These are phyloP conservation scores for Dendrocincla tyrannina DNA, from an alignment of 2,797 vertebrate species.

Conservation along the genomic window DNA sequence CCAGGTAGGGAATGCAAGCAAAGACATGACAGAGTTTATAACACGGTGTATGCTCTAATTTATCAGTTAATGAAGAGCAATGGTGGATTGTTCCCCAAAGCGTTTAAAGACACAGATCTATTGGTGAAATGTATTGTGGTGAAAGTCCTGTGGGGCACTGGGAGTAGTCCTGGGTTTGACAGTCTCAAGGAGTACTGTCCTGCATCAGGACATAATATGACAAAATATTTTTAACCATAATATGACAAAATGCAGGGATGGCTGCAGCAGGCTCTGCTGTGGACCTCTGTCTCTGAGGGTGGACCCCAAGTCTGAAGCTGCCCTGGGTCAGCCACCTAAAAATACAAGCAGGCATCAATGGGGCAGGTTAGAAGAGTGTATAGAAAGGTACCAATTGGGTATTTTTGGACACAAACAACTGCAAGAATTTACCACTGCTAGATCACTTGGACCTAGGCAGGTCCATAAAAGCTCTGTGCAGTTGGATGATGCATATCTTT, in stretches of 20 bases:
- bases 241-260: neutral
- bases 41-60: neutral
- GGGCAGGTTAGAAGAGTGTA: neutral
- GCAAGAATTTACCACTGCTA: slow-evolving; percentile 2
- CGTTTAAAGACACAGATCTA: neutral
- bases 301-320: neutral
- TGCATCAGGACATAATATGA: neutral
- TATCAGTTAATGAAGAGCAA: neutral
- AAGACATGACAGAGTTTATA: neutral
- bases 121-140: neutral
- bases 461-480: neutral
- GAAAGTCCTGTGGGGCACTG: neutral
- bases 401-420: slow-evolving; percentile 14
- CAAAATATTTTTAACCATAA: too few relatives aligned
- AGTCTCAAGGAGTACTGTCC: neutral
- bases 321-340: neutral
- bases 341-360: neutral
- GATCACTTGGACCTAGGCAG: neutral
- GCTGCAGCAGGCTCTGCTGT: neutral
- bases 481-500: neutral
- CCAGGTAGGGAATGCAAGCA: neutral
- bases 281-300: neutral
- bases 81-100: neutral
- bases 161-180: neutral
- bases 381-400: neutral